phyloP scores from a whole-genome alignment of 1,140 invertebrate species.

The Bombus breviceps region DNA sequence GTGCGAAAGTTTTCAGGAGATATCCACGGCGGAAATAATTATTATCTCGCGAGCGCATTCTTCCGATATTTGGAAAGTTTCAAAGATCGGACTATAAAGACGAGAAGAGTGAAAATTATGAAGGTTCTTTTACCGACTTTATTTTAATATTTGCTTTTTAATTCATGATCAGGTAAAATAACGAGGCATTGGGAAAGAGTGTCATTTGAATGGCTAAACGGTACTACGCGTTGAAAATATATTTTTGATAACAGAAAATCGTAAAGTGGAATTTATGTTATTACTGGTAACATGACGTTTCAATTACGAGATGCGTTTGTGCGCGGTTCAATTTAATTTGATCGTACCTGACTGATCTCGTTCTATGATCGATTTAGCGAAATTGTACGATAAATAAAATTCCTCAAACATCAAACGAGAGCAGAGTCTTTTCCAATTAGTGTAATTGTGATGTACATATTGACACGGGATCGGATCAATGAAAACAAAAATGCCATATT shows the following conservation, averaged over 20 bases:
- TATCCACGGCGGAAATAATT: not conserved
- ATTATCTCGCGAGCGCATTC: not conserved
- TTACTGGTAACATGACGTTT: constrained; percentile 12
- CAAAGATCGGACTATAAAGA: not conserved
- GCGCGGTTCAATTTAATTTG: constrained; percentile 14
- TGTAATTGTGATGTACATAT: not conserved
- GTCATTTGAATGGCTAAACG: not conserved
- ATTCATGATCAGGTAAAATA: no score
- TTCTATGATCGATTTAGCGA: not conserved
- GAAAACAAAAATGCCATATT: not conserved
- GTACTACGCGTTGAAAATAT: not conserved
- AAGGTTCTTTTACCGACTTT: not conserved
- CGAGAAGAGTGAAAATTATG: not conserved
- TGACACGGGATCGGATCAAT: not conserved
- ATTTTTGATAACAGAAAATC: constrained; percentile 1
- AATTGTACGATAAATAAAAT: not conserved
- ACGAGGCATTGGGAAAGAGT: no score
- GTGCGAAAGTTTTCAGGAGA: not conserved
- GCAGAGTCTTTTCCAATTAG: not conserved
- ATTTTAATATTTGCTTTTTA: not conserved
- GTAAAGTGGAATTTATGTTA: constrained; percentile 26
- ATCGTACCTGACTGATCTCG: not conserved
- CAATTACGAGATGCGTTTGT: constrained; percentile 31
- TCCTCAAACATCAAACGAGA: constrained; percentile 12
- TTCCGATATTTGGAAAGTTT: not conserved